Percentiles rank a stretch among this genome's conserved stretches.
phyloP scores from a whole-genome alignment of 2,888 invertebrate genomes.

The Diplolepis rosae region DNA sequence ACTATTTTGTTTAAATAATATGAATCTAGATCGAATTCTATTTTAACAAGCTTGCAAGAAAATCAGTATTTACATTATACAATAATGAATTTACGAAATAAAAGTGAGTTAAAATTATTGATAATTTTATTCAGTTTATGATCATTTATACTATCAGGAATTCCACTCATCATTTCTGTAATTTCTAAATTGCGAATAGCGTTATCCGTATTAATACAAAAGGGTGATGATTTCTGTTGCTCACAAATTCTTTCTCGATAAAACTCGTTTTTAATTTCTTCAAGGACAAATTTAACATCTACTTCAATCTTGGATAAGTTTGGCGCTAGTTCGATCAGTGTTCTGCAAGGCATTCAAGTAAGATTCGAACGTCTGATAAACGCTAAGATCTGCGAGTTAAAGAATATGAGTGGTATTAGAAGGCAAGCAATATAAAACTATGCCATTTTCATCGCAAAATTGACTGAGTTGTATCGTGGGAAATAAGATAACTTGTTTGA shows the following conservation, averaged over 20 bases:
- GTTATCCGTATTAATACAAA: not conserved
- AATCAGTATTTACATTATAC: too few relatives aligned
- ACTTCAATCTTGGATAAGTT: not conserved
- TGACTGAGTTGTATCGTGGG: constrained; percentile 43
- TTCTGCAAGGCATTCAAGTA: not conserved
- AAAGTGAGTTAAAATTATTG: not conserved
- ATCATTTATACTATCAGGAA: not conserved
- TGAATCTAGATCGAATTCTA: too few relatives aligned
- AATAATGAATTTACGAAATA: too few relatives aligned
- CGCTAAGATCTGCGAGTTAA: constrained; percentile 52
- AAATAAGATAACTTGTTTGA: constrained; percentile 53
- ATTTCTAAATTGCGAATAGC: too few relatives aligned
- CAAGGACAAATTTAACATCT: not conserved
- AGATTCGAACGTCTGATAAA: constrained; percentile 37
- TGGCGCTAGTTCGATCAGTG: not conserved
- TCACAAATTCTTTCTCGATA: not conserved
- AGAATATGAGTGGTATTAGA: constrained; percentile 51
- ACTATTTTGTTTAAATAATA: too few relatives aligned
- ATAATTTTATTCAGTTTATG: not conserved
- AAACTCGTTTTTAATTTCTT: not conserved
- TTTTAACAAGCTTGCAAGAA: too few relatives aligned
- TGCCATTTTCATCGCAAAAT: constrained; percentile 53
- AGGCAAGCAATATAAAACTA: constrained; percentile 44
- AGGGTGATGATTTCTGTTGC: not conserved
- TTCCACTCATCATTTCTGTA: too few relatives aligned